These are phyloP conservation scores for Pilophorus perplexus DNA, from an alignment of 2,888 invertebrate species.

Conservation along the genomic window DNA sequence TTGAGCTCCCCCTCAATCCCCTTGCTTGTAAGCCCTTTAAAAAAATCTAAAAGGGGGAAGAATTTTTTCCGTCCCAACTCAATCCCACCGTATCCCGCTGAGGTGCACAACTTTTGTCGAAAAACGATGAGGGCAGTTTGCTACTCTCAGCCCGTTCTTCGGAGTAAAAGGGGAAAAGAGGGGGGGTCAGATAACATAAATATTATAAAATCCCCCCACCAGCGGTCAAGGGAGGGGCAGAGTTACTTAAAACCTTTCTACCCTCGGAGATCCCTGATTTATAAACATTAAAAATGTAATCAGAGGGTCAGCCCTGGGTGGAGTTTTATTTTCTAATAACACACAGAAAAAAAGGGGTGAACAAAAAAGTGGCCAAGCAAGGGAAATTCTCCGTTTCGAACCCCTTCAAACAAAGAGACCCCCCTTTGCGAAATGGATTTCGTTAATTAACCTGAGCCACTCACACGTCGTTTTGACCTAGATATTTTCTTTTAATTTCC, in stretches of 20 bases:
- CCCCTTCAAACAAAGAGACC: constrained; percentile 44
- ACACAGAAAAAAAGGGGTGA: neutral
- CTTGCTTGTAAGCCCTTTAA: neutral
- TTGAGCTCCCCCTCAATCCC: constrained; percentile 4
- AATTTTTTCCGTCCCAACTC: neutral
- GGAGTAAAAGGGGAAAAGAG: neutral
- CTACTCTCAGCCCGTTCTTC: constrained; percentile 21
- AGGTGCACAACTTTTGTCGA: constrained; percentile 32
- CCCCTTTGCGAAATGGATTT: constrained; percentile 37
- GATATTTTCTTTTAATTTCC: constrained; percentile 48
- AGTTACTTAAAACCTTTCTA: constrained; percentile 9
- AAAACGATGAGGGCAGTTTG: constrained; percentile 6
- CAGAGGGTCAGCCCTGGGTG: constrained; percentile 38
- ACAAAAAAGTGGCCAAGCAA: constrained; percentile 27
- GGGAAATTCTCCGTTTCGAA: constrained; percentile 36
- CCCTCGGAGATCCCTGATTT: constrained; percentile 41
- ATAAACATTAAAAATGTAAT: constrained; percentile 47
- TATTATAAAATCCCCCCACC: constrained; percentile 35
- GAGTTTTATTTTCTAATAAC: constrained; percentile 32
- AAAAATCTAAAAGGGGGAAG: constrained; percentile 6
- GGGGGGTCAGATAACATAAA: constrained; percentile 36
- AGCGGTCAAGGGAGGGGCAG: neutral
- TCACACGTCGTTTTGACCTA: constrained; percentile 42
- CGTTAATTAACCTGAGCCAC: constrained; percentile 42
- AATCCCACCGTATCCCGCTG: constrained; percentile 11